Evolutionary conservation across 92 coral and sea anemone genomes (phyloP), one percentile per base, ranked within the genome.

Genomic region (Bergia sp.): DNA sequence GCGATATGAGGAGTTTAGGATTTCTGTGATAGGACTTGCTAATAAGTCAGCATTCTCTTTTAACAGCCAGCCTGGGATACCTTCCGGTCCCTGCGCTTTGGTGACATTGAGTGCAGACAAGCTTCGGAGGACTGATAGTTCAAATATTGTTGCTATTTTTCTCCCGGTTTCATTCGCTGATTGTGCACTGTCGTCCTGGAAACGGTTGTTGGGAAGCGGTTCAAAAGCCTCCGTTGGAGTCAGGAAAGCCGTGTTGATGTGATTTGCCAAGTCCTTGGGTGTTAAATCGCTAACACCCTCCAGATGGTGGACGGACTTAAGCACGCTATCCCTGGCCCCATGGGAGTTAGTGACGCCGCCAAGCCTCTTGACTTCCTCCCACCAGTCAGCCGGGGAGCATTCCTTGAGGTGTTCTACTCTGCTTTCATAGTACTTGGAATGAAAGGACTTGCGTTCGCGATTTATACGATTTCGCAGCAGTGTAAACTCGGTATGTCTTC

Each of bases 61-160:
- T 75, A 86, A 73, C 85, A 90, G 75, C 90, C 90, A 91, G n/a
- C 58, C 81, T 20, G 92, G 94, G 29, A 86, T 81, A 38, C 87
- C 85, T 81, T 89, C 92, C 37, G 94, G 92, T 37, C 94, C 92
- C 36, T 77, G 82, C 40, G 94, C 92, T 77, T 92, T 89, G 86
- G 89, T 86, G 58, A 69, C 44, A 82, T 82, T 82, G 29, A 85
- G 12, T 55, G n/a, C 71, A 55, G 86, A 50, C 71, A 82, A 23
- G 40, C 71, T 82, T 42, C 41, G 40, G 39, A 82, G 71, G 41
- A 82, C 86, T 42, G 55, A 44, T 18, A 55, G 66, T 44, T 82
- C 73, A n/a, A 74, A 41, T 65, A 65, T 65, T 65, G 72, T 65
- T 65, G 29, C 72, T 65, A 65, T 65, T 5, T 65, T 65, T 65